phyloP scores from a whole-genome alignment of 2,113 vertebrate species.

The Pseudorasbora parva region DNA sequence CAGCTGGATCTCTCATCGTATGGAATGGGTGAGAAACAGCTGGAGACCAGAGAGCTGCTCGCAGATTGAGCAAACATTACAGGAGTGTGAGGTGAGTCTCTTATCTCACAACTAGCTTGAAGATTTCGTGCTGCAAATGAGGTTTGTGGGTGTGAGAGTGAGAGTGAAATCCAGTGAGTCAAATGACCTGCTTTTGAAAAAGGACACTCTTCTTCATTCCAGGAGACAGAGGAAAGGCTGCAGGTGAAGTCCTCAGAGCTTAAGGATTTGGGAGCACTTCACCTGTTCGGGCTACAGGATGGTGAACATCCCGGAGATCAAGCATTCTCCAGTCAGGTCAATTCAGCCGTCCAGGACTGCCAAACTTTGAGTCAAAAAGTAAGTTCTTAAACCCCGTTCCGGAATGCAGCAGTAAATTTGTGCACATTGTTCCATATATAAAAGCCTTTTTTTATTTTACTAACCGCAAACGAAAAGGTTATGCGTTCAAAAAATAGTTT shows the following conservation, averaged over 20 bases:
- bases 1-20: slow-evolving; percentile 78
- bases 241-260: slow-evolving; percentile 71
- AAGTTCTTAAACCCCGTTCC: slow-evolving; percentile 9
- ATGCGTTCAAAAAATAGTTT: too few relatives aligned
- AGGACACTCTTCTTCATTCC: neutral
- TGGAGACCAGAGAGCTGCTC: slow-evolving; percentile 74
- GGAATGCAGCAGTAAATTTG: neutral
- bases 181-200: neutral
- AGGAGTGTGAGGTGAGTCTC: slow-evolving; percentile 82
- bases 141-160: neutral
- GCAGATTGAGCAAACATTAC: slow-evolving; percentile 72
- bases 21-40: slow-evolving; percentile 71
- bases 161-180: neutral
- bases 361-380: slow-evolving; percentile 78
- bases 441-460: too few relatives aligned
- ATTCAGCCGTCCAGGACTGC: slow-evolving; percentile 67
- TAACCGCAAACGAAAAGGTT: too few relatives aligned
- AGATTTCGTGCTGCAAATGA: neutral
- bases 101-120: neutral
- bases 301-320: slow-evolving; percentile 52
- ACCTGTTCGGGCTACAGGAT: slow-evolving; percentile 37
- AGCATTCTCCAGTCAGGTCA: slow-evolving; percentile 56
- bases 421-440: neutral
- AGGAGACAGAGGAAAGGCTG: slow-evolving; percentile 80
- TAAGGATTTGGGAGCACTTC: slow-evolving; percentile 72